These are phyloP conservation scores for Osmerus mordax DNA, from an alignment of 2,113 vertebrate genomes.

Conservation along the genomic window DNA sequence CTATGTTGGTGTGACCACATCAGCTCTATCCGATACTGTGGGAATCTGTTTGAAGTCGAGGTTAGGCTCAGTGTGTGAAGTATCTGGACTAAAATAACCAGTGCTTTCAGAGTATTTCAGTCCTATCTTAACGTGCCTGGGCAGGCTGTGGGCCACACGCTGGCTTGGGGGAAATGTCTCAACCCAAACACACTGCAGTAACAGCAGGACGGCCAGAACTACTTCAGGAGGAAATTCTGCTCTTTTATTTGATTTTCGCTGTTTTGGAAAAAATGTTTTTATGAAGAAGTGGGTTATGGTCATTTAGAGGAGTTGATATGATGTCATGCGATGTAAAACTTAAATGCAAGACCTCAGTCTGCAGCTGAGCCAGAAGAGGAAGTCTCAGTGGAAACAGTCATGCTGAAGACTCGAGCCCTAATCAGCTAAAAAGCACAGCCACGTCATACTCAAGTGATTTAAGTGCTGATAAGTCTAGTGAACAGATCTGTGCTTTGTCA, in stretches of 20 bases:
- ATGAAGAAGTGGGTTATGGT: conserved; percentile 42
- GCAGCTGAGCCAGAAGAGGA: conserved; percentile 27
- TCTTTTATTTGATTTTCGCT: neutral
- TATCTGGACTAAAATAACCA: neutral
- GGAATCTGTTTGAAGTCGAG: neutral
- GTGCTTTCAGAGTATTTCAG: neutral
- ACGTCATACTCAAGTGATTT: conserved; percentile 2
- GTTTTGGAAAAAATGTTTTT: conserved; percentile 23
- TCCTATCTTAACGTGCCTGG: neutral
- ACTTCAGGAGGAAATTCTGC: neutral
- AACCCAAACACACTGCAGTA: no score
- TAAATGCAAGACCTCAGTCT: conserved; percentile 10
- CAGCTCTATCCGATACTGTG: conserved; percentile 17
- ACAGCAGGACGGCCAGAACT: no score
- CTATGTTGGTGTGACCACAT: conserved; percentile 7
- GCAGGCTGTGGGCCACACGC: neutral
- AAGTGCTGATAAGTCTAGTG: conserved; percentile 5
- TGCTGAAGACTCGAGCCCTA: conserved; percentile 36
- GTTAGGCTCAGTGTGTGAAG: conserved; percentile 6
- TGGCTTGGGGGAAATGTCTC: neutral
- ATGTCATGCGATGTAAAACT: conserved; percentile 27
- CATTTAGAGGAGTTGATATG: conserved; percentile 17
- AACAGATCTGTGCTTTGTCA: no score
- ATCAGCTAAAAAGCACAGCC: conserved; percentile 15
- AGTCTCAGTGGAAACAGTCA: conserved; percentile 16